Conservation (phyloP, 1,140 invertebrate genomes). For the Neodiprion pinetum region DNA sequence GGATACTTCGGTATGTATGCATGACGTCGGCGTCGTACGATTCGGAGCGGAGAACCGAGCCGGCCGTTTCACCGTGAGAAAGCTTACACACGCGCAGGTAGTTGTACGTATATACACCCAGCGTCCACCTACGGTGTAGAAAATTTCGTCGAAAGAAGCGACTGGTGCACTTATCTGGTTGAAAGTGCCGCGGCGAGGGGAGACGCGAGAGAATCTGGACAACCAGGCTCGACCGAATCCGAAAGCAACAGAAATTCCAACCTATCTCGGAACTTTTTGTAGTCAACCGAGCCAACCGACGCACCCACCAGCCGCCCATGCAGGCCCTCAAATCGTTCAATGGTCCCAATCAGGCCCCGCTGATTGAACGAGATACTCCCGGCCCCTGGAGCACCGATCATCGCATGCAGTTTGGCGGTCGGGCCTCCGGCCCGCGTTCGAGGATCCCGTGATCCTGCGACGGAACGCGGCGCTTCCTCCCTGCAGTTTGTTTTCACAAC, state of each 20-base stretch:
- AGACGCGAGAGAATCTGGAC: not conserved
- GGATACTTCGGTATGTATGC: too few relatives aligned
- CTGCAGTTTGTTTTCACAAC: slow-evolving; percentile 57
- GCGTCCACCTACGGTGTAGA: not conserved
- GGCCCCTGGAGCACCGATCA: slow-evolving; percentile 8
- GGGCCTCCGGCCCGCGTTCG: too few relatives aligned
- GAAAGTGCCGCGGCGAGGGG: not conserved
- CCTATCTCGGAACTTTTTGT: not conserved
- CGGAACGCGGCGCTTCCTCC: slow-evolving; percentile 30
- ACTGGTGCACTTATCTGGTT: slow-evolving; percentile 1
- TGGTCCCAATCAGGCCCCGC: slow-evolving; percentile 50
- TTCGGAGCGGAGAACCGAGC: too few relatives aligned
- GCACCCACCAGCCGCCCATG: not conserved
- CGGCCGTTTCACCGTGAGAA: not conserved
- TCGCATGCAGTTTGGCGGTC: not conserved
- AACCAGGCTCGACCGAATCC: too few relatives aligned
- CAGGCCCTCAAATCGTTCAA: slow-evolving; percentile 43
- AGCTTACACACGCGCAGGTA: not conserved
- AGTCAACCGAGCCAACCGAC: too few relatives aligned
- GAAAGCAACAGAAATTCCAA: slow-evolving; percentile 7
- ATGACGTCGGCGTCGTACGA: too few relatives aligned
- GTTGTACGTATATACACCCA: too few relatives aligned
- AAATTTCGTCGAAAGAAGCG: slow-evolving; percentile 2
- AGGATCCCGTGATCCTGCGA: slow-evolving; percentile 25
- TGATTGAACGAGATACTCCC: not conserved